Conservation (phyloP, 2,113 vertebrate species). For the Thunnus maccoyii region DNA sequence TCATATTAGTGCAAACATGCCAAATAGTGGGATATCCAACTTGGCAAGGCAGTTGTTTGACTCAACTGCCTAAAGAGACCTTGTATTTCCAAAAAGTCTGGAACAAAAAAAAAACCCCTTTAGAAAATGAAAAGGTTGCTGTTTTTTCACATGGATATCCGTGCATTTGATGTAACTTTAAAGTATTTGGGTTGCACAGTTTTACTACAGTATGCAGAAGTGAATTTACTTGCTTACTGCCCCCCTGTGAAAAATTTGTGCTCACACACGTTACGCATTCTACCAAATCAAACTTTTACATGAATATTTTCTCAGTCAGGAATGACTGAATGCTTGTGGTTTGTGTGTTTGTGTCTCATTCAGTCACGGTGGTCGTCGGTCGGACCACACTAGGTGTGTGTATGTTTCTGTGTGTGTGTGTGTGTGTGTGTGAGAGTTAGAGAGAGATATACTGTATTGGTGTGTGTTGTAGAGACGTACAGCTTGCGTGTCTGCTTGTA, state of each 20-base stretch:
- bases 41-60: conserved; percentile 38
- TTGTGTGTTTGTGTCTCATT: conserved; percentile 64
- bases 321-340: conserved; percentile 62
- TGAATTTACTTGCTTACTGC: not conserved
- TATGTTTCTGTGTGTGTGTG: conserved; percentile 46
- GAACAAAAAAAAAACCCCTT: not conserved
- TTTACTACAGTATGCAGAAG: not conserved
- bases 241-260: conserved; percentile 2
- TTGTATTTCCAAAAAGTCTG: conserved; percentile 32
- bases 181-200: not conserved
- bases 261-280: conserved; percentile 6
- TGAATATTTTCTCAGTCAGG: conserved; percentile 57
- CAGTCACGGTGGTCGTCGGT: conserved; percentile 73
- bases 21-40: conserved; percentile 44
- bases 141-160: not conserved
- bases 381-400: conserved; percentile 74
- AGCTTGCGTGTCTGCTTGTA: not conserved
- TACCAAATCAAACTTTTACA: conserved; percentile 41
- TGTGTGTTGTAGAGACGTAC: conserved; percentile 17
- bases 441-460: conserved; percentile 8
- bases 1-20: conserved; percentile 46
- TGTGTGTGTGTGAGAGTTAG: conserved; percentile 1
- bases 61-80: conserved; percentile 18
- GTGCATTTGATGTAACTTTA: not conserved
- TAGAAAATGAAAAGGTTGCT: not conserved